Conservation (phyloP, 2,797 vertebrate genomes). For the Esox masquinongy region DNA sequence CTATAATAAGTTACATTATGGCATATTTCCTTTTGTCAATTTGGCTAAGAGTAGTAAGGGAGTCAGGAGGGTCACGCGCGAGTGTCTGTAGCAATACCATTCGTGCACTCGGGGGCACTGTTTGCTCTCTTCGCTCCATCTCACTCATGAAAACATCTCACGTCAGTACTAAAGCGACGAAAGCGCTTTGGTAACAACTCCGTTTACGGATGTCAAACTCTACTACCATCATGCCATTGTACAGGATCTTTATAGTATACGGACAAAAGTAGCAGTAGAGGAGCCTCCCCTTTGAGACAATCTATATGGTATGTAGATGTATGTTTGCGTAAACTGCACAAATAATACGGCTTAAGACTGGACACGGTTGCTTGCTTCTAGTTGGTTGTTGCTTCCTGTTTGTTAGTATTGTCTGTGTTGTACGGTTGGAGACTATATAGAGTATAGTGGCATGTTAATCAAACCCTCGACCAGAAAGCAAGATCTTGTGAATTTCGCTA, state of each 20-base stretch:
- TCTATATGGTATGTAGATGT: slow-evolving; percentile 22
- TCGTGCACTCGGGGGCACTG: slow-evolving; percentile 19
- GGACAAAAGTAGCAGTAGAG: not conserved
- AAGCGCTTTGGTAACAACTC: slow-evolving; percentile 30
- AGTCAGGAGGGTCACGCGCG: not conserved
- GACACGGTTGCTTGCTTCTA: slow-evolving; percentile 4
- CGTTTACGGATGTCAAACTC: slow-evolving; percentile 17
- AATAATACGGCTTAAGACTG: slow-evolving; percentile 13
- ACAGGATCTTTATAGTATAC: slow-evolving; percentile 30
- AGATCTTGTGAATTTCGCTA: slow-evolving; percentile 39
- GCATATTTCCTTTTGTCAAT: no score
- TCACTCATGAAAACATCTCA: slow-evolving; percentile 5
- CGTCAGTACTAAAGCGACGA: slow-evolving; percentile 25
- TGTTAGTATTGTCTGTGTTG: slow-evolving; percentile 41
- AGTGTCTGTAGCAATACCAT: not conserved
- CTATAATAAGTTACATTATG: no score
- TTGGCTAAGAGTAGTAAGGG: no score
- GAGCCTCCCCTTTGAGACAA: no score
- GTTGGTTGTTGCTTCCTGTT: slow-evolving; percentile 64
- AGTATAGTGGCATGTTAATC: slow-evolving; percentile 66
- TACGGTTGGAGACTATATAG: no score
- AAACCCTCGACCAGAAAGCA: slow-evolving; percentile 40
- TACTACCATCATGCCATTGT: not conserved
- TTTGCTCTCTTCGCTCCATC: slow-evolving; percentile 17
- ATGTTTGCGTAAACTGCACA: slow-evolving; percentile 20